A percentile compares a stretch with the other conserved stretches of the same genome.
Conservation (phyloP, 2,888 invertebrate genomes). For the Diogma glabrata region DNA sequence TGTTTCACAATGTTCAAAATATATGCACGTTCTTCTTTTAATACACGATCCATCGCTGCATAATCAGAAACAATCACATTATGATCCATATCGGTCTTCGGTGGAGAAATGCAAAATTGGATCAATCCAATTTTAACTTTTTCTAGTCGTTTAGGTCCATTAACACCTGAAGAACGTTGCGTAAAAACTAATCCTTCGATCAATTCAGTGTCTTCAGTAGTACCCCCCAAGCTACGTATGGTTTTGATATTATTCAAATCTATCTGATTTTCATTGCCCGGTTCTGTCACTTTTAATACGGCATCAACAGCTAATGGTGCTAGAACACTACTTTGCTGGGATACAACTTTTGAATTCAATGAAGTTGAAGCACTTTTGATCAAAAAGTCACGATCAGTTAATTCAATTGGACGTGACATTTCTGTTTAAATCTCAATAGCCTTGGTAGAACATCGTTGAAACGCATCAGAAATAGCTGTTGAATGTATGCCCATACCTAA, state of each 20-base stretch:
- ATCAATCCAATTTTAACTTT: slow-evolving; percentile 98
- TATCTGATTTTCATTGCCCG: slow-evolving; percentile 59
- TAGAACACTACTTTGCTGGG: slow-evolving; percentile 89
- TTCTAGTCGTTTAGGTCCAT: slow-evolving; percentile 87
- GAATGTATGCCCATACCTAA: slow-evolving; percentile 93
- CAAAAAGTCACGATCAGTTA: slow-evolving; percentile 75
- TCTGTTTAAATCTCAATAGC: slow-evolving; percentile 54
- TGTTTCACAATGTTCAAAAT: slow-evolving; percentile 97
- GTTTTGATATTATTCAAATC: slow-evolving; percentile 94
- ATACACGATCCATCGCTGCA: slow-evolving; percentile 97
- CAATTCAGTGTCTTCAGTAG: slow-evolving; percentile 93
- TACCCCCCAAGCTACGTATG: slow-evolving; percentile 93
- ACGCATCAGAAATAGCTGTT: slow-evolving; percentile 92
- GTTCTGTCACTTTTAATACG: slow-evolving; percentile 57
- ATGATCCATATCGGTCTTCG: slow-evolving; percentile 98
- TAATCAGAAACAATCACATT: slow-evolving; percentile 95
- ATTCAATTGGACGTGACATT: slow-evolving; percentile 78
- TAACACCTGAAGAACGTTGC: slow-evolving; percentile 75
- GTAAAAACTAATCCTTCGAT: slow-evolving; percentile 93
- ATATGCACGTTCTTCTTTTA: slow-evolving; percentile 95
- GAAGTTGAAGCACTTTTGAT: slow-evolving; percentile 95
- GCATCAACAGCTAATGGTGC: slow-evolving; percentile 98
- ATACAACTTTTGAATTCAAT: slow-evolving; percentile 97
- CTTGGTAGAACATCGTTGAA: slow-evolving; percentile 53
- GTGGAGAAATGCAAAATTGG: slow-evolving; percentile 98